Evolutionary conservation across 2,888 invertebrate genomes (phyloP), one percentile per base, ranked within the genome.

Genomic region (Campoplex nolae): DNA sequence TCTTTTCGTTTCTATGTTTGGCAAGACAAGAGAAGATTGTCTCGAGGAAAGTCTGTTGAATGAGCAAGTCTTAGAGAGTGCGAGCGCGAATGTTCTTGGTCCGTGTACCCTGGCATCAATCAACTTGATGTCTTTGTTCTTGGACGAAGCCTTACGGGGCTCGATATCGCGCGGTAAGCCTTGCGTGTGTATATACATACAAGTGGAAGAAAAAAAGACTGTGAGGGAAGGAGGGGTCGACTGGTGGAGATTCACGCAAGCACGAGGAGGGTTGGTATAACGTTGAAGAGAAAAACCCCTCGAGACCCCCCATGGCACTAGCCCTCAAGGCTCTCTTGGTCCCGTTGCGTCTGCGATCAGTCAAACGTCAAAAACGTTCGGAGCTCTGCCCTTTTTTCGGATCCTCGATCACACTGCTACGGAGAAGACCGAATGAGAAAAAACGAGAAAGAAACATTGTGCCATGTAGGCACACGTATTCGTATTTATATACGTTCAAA

Each of bases 81-180:
- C 62, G 56, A 56, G 54, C 73, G 70, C 65, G 84, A 87, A 86
- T 73, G 73, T 80, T 88, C 85, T 84, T 83, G 82, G 89, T 88
- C 86, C 86, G 86, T 87, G 83, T 75, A 48, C 79, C 83, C 13
- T 2, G 83, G 89, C 92, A 93, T 93, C 92, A 90, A 93, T 93
- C 93, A 93, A 92, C 83, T 93, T 93, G 94, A 94, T 93, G 93
- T 94, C 94, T 94, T 94, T 94, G 94, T 93, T 94, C 93, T 93
- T 91, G 91, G 90, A 89, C 90, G 88, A 89, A 89, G 89, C 88
- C 83, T 88, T 88, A 91, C 88, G 90, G 85, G 87, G 78, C 83
- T 82, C 82, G 85, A 88, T 85, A 86, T 87, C 84, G 83, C 54
- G 80, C 80, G 83, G 88, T 71, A 83, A 78, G 81, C 42, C 28